Evolutionary conservation across 1,140 invertebrate species (phyloP), one percentile per base, ranked within the genome.

Genomic region (Caerostris darwini): DNA sequence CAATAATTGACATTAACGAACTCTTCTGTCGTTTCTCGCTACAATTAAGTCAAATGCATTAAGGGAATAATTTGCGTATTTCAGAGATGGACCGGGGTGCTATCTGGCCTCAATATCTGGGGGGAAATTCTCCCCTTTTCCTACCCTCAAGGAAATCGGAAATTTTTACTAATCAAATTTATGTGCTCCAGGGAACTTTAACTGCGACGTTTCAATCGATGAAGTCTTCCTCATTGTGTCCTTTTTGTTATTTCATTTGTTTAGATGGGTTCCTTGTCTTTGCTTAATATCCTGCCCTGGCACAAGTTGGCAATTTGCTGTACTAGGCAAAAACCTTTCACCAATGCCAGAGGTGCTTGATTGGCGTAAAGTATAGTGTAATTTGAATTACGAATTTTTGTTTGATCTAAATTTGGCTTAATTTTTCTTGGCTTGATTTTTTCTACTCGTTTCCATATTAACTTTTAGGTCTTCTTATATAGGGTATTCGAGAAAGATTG

Each of bases 91-190:
- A 59, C 71, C n/a, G 81, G 5, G 77, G 77, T 61, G 14, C 57
- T 53, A 56, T 64, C 82, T 82, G 10, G 58, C 53, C 77, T n/a
- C 82, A 82, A 91, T 91, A 91, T 81, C 90, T 91, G 8, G n/a
- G 19, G 34, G 54, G 56, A 14, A 17, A 61, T 19, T 34, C 56
- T 91, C n/a, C 71, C 53, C 64, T 69, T 59, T 58, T 54, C 85
- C 82, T n/a, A 58, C 64, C 14, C 81, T 85, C n/a, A 85, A 85
- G 81, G 71, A 83, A 92, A 92, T 92, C 81, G 81, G 90, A 92
- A 92, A 85, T 92, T 92, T 92, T 92, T 64, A 64, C 77, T 92
- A 92, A 92, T 92, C 90, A 85, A 92, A 92, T 92, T 92, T 85
- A 83, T 64, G 14, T 67, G 53, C 77, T 85, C 81, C 7, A 56